These are phyloP conservation scores for Oreochromis grahami DNA, from an alignment of 2,797 vertebrate species.

Conservation along the genomic window DNA sequence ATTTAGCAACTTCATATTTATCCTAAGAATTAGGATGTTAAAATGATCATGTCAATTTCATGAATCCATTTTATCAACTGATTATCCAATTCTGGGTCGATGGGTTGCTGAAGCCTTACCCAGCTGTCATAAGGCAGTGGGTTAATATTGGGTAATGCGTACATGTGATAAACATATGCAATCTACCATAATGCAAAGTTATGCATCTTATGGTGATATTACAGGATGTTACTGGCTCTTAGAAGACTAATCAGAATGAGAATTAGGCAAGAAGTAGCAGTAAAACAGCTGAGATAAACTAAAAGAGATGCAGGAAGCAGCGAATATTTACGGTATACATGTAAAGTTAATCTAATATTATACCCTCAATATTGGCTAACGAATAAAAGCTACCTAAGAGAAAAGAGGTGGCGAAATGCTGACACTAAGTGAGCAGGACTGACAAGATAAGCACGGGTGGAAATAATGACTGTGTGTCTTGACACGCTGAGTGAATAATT, in stretches of 20 bases:
- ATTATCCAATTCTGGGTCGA: neutral
- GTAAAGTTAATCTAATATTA: neutral
- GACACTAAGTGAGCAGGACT: neutral
- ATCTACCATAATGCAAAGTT: neutral
- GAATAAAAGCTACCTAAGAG: neutral
- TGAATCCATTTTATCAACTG: neutral
- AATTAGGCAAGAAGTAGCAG: neutral
- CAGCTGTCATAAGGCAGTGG: neutral
- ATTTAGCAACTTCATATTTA: neutral
- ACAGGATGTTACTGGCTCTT: neutral
- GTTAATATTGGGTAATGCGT: neutral
- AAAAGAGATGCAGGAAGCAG: neutral
- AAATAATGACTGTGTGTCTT: neutral
- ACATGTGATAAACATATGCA: neutral
- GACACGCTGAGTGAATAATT: neutral
- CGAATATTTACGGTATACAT: neutral
- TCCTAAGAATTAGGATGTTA: neutral
- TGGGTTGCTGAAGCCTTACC: neutral
- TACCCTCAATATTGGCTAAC: neutral
- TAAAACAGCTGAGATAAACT: neutral
- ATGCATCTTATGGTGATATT: neutral
- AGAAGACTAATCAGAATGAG: neutral
- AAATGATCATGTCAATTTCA: too few relatives aligned
- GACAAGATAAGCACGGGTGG: neutral
- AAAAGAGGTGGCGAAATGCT: neutral